These are phyloP conservation scores for Hylia prasina DNA, from an alignment of 2,113 vertebrate species.

Conservation along the genomic window DNA sequence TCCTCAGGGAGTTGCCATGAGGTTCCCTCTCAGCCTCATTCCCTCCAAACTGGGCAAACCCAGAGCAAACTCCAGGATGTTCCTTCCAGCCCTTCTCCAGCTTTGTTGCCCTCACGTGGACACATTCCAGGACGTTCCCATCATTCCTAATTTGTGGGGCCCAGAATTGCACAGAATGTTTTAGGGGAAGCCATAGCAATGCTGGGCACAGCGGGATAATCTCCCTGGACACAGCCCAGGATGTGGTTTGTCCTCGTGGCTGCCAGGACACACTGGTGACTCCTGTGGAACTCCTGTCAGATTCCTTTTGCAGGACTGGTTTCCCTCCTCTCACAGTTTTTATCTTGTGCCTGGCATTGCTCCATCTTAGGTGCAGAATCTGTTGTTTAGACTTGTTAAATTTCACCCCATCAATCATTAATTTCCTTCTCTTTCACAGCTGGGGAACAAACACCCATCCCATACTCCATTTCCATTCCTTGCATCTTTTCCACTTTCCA, in stretches of 20 bases:
- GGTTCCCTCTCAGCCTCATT: neutral
- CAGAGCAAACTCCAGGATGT: neutral
- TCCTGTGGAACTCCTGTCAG: neutral
- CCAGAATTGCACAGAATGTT: neutral
- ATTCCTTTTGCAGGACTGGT: neutral
- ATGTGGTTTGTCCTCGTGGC: neutral
- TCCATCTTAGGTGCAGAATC: neutral
- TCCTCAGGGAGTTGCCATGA: neutral
- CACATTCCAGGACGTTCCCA: neutral
- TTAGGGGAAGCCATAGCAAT: accelerated
- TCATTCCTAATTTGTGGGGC: neutral
- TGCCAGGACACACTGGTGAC: neutral
- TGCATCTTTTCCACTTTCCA: neutral
- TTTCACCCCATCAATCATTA: neutral
- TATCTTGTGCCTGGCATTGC: neutral
- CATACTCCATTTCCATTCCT: neutral
- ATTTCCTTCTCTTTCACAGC: neutral
- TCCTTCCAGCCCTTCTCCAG: neutral
- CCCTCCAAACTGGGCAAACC: neutral
- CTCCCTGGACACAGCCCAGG: neutral
- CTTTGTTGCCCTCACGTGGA: neutral
- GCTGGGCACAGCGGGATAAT: neutral
- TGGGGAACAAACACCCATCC: neutral
- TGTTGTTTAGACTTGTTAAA: neutral
- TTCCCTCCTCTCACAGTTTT: neutral